A percentile compares a stretch with the other conserved stretches of the same genome.
phyloP scores from a whole-genome alignment of 2,797 vertebrate species.

The Falco cherrug region DNA sequence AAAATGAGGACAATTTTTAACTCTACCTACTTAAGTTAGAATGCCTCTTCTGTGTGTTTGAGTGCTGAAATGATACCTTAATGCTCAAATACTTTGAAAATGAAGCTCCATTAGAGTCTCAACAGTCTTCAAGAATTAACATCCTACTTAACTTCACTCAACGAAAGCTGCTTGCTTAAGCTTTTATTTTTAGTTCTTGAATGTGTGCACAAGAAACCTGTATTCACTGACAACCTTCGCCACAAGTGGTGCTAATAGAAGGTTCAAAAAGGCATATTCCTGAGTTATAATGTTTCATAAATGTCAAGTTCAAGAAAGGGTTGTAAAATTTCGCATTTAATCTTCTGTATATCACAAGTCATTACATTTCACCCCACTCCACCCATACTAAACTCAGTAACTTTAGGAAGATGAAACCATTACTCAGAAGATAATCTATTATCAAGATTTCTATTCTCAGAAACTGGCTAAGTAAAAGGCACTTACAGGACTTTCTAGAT shows the following conservation, averaged over 20 bases:
- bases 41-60: neutral
- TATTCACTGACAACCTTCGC: neutral
- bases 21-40: neutral
- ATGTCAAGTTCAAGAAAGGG: neutral
- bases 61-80: neutral
- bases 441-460: neutral
- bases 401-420: neutral
- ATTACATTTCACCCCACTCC: neutral
- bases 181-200: neutral
- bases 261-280: neutral
- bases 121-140: neutral
- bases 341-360: neutral
- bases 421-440: neutral
- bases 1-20: neutral
- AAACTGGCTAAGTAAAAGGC: neutral
- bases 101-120: neutral
- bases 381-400: neutral
- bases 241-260: neutral
- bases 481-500: neutral
- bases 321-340: neutral
- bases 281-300: neutral
- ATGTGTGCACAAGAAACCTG: neutral
- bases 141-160: neutral
- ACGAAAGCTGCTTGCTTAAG: neutral
- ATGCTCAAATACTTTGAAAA: neutral